Conservation (phyloP, 53 echinoderm and acorn worm species). For the Arbacia lixula region DNA sequence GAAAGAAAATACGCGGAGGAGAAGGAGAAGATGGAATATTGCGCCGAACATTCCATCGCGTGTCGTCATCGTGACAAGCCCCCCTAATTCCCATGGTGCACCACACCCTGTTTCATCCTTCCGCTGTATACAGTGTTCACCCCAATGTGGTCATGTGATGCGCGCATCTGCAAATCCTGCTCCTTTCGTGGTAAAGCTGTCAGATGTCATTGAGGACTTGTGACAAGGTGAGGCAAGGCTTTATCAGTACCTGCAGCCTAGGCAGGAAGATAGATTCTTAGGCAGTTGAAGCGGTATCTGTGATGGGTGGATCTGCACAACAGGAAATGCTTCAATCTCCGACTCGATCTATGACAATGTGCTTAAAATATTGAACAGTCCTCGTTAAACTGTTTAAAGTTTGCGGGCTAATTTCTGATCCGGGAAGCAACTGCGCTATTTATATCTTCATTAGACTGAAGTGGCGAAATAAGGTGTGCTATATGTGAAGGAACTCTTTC, state of each 20-base stretch:
- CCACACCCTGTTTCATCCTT: constrained; percentile 52
- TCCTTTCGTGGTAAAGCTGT: not conserved
- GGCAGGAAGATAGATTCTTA: constrained; percentile 5
- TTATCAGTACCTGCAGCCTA: constrained; percentile 28
- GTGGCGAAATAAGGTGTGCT: too few relatives aligned
- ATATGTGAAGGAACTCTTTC: too few relatives aligned
- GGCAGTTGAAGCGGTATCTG: not conserved
- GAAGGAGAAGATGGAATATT: constrained; percentile 17
- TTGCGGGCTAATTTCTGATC: too few relatives aligned
- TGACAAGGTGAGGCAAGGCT: constrained; percentile 23
- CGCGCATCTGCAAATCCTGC: not conserved
- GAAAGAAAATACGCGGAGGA: constrained; percentile 7
- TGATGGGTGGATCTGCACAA: too few relatives aligned
- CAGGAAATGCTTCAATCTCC: too few relatives aligned
- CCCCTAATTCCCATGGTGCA: constrained; percentile 39
- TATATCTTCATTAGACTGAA: too few relatives aligned
- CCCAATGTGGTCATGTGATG: constrained; percentile 41
- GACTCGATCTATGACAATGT: too few relatives aligned
- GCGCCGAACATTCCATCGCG: too few relatives aligned
- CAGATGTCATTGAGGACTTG: not conserved
- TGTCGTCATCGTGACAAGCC: constrained; percentile 25
- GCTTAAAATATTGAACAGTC: too few relatives aligned
- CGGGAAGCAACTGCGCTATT: too few relatives aligned
- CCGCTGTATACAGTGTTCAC: constrained; percentile 1
- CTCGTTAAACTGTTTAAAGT: too few relatives aligned